Evolutionary conservation across 2,113 vertebrate species (phyloP).

Genomic region (Reinhardtius hippoglossoides): DNA sequence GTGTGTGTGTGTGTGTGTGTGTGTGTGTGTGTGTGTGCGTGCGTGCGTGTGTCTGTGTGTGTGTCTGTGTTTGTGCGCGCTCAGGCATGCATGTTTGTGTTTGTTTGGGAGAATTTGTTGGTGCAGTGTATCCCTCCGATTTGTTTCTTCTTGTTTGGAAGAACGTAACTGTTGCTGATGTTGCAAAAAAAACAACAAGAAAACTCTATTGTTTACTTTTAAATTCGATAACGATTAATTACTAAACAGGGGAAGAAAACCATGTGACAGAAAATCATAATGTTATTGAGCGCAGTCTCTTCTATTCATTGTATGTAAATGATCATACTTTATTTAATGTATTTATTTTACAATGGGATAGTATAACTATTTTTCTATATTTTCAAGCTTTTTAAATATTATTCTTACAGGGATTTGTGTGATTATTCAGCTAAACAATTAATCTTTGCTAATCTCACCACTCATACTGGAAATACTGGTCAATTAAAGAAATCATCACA

Average conservation of each 20-base stretch:
- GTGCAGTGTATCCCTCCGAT: not conserved
- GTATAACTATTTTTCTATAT: too few species aligned
- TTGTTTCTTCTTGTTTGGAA: slow-evolving; percentile 18
- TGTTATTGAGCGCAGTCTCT: too few species aligned
- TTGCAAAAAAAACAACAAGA: not conserved
- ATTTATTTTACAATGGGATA: too few species aligned
- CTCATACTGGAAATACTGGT: too few species aligned
- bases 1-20: slow-evolving; percentile 22
- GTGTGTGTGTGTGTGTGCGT: slow-evolving; percentile 14
- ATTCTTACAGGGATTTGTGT: too few species aligned
- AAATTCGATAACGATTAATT: not conserved
- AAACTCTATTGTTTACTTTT: not conserved
- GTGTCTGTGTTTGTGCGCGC: not conserved
- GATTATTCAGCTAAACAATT: too few species aligned
- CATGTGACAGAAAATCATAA: too few species aligned
- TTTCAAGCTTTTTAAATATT: too few species aligned
- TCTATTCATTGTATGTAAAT: too few species aligned
- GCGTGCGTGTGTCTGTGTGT: not conserved
- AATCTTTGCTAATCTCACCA: too few species aligned
- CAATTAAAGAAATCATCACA: too few species aligned
- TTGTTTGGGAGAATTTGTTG: slow-evolving; percentile 30
- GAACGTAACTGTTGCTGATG: not conserved
- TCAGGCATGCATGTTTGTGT: not conserved
- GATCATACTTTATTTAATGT: too few species aligned
- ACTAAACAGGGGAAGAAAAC: not conserved